Evolutionary conservation across 2,113 vertebrate genomes (phyloP), one percentile per base, ranked within the genome.

Genomic region (Benitochromis conjunctus): DNA sequence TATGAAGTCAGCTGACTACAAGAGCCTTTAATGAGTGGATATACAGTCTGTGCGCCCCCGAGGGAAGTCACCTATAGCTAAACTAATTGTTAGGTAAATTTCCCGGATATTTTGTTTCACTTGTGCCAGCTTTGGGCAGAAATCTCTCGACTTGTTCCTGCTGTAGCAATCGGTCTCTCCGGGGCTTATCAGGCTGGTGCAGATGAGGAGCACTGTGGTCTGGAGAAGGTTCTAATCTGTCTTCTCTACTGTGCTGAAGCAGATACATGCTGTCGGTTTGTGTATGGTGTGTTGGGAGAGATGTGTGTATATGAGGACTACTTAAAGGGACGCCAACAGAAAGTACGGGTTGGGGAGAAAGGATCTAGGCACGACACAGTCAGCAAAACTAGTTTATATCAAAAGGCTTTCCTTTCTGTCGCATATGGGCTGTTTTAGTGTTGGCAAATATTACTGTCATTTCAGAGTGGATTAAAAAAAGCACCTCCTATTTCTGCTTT

Each of bases 161-260:
- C 83, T 91, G 76, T 79, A 89, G 82, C 84, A 57, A 83, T 29
- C 88, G n/a, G 51, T 84, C 53, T 91, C 81, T 85, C 74, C 46
- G 41, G 84, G 62, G 91, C 94, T 96, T 96, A 97, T 97, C 95
- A 81, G 91, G 88, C 79, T 19, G 69, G 83, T 89, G 93, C 95
- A 97, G 95, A 92, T 60, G 94, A 94, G 86, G 86, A 94, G 88
- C 48, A 82, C 81, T 84, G 90, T 81, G 86, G 88, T 90, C 90
- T 89, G 93, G 84, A 92, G 93, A 91, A 91, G 84, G 82, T 88
- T 91, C 94, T 94, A 94, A 95, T 95, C 95, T 90, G 88, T 90
- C 92, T 88, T 91, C 89, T 92, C 84, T 79, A 83, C 90, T 80
- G 84, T 89, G 92, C 81, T 84, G 90, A 88, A 88, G 85, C 88